Evolutionary conservation across 2,797 vertebrate genomes (phyloP), one percentile per base, ranked within the genome.

Genomic region (Syngnathus acus): DNA sequence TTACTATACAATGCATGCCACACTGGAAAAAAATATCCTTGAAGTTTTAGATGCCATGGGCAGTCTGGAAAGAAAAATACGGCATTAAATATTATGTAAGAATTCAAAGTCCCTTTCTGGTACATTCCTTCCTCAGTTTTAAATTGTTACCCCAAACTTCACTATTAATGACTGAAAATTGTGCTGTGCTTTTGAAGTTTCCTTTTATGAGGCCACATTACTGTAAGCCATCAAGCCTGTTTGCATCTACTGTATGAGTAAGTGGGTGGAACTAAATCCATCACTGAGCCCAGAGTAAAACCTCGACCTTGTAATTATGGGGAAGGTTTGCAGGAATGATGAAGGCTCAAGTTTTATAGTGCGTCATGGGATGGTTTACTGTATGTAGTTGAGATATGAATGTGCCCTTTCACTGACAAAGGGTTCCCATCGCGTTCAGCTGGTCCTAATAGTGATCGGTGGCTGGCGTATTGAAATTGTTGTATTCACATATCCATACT

Each of bases 291-390:
- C 76, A 50, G 69, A 84, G 80, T 82, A 72, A 76, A 82, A 84
- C 67, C 68, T 73, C 21, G 43, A 76, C 81, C 84, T 84, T 86
- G 80, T 91, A 92, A 92, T 92, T 91, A 91, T 71, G 87, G 65
- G 67, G 85, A 77, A 84, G 78, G 75, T 79, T 79, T 78, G 69
- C 75, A 76, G 79, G 51, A 51, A 78, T 65, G 50, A 71, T 67
- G 78, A 78, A 72, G 73, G 82, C 84, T 80, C 68, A 68, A 67
- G 32, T 76, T 83, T 82, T 87, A 82, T 73, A 75, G 87, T 86
- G 89, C 82, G 75, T 73, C 77, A 74, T 79, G 5, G 23, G 23
- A 16, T 16, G 10, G 32, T 32, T 32, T 32, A n/a, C n/a, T n/a
- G n/a, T n/a, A 32, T 32, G 32, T 32, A 32, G 32, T 32, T 32